phyloP scores from a whole-genome alignment of 2,888 invertebrate genomes.

The Hylaea fasciaria region DNA sequence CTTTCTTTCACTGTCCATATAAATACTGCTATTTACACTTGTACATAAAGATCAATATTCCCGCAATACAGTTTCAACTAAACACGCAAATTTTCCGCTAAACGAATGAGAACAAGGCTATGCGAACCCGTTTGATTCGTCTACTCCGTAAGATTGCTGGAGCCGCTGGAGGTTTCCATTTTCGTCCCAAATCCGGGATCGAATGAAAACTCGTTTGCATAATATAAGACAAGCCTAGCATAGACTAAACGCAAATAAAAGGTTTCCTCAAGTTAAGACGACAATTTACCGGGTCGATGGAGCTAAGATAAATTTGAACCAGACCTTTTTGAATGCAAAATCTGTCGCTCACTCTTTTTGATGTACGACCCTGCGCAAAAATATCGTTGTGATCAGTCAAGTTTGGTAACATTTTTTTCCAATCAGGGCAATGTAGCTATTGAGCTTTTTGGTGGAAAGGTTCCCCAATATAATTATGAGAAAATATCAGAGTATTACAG shows the following conservation, averaged over 20 bases:
- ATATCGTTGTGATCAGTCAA: slow-evolving; percentile 43
- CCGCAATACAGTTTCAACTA: slow-evolving; percentile 41
- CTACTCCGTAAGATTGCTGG: slow-evolving; percentile 55
- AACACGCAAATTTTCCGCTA: slow-evolving; percentile 43
- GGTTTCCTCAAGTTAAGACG: slow-evolving; percentile 73
- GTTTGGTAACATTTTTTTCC: slow-evolving; percentile 11
- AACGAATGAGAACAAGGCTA: slow-evolving; percentile 53
- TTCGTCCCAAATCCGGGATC: slow-evolving; percentile 54
- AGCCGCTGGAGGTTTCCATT: slow-evolving; percentile 57
- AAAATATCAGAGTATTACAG: neutral
- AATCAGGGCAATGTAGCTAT: slow-evolving; percentile 8
- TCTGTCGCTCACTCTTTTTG: slow-evolving; percentile 60
- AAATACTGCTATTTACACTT: too few species aligned
- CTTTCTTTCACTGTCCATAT: too few species aligned
- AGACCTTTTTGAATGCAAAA: slow-evolving; percentile 66
- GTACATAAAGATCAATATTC: slow-evolving; percentile 8
- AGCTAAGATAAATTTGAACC: slow-evolving; percentile 70
- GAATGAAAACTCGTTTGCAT: slow-evolving; percentile 74
- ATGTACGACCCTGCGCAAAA: slow-evolving; percentile 50
- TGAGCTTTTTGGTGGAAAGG: slow-evolving; percentile 11
- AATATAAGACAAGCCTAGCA: slow-evolving; percentile 72
- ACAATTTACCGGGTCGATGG: slow-evolving; percentile 77
- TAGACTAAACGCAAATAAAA: slow-evolving; percentile 77
- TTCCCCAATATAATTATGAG: neutral
- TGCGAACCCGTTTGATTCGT: slow-evolving; percentile 57